Percentiles rank a stretch among this genome's conserved stretches.
phyloP scores from a whole-genome alignment of 2,113 vertebrate genomes.

The Stegastes partitus region DNA sequence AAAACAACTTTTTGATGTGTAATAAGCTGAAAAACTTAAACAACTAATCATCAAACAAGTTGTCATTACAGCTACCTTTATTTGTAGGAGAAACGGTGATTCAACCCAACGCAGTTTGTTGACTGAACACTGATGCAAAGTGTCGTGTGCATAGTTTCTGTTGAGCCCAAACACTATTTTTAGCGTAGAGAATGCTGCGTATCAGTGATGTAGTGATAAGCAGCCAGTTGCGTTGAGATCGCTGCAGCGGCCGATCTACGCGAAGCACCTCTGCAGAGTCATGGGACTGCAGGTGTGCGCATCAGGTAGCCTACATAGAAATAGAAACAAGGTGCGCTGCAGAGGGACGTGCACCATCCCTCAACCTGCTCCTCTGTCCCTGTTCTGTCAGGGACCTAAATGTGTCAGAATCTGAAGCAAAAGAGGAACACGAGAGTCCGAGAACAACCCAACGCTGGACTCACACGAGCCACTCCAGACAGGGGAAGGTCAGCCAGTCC shows the following conservation, averaged over 20 bases:
- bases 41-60: too few relatives aligned
- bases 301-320: conserved; percentile 51
- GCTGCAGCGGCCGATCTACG: neutral
- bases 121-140: too few relatives aligned
- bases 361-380: conserved; percentile 27
- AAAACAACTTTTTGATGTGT: too few relatives aligned
- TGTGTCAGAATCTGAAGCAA: conserved; percentile 7
- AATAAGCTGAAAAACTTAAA: too few relatives aligned
- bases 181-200: neutral
- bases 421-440: neutral
- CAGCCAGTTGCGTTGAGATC: neutral
- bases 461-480: neutral
- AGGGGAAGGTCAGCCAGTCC: neutral
- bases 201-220: neutral
- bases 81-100: too few relatives aligned
- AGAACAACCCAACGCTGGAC: neutral
- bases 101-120: too few relatives aligned
- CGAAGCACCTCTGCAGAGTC: neutral
- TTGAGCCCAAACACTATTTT: too few relatives aligned
- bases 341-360: conserved; percentile 35
- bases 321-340: conserved; percentile 35
- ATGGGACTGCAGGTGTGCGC: conserved; percentile 51
- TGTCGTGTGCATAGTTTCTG: too few relatives aligned
- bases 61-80: too few relatives aligned
- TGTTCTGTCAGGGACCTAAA: conserved; percentile 35